Evolutionary conservation across 2,113 vertebrate genomes (phyloP), one percentile per base, ranked within the genome.

Genomic region (Anarrhichthys ocellatus): DNA sequence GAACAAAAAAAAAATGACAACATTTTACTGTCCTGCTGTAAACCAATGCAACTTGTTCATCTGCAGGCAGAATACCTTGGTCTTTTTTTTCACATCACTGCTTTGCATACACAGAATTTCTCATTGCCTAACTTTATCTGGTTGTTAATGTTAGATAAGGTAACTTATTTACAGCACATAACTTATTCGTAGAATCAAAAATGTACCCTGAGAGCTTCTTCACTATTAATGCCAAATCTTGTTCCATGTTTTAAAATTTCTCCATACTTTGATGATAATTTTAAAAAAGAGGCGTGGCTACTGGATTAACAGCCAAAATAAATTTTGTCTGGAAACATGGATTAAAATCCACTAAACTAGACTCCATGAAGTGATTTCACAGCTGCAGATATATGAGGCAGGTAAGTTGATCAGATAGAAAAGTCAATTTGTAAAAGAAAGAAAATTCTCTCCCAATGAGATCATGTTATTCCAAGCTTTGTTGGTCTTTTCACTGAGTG

Each of bases 391-490:
- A 59, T 68, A 73, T 48, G 64, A 56, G 6, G 24, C 14, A 58
- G 71, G 90, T 87, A 67, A 52, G 17, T 44, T 78, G 59, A 79
- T 87, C 54, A 65, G 84, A 90, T 74, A 81, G 44, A 85, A 59
- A 73, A 70, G 64, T 46, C 71, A 84, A 88, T 2, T 91, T 86
- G 82, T 6, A 68, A 48, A 22, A 61, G 13, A 42, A 81, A 70
- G 72, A 18, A 48, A 76, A 83, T 68, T 82, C 77, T 59, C 86
- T 36, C 32, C 34, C 46, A 10, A 67, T 91, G 83, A 92, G 82
- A 80, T 87, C 81, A 86, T 85, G 89, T 88, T 87, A 77, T 88
- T 90, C 56, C 62, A 81, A 81, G 80, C 86, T 87, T 59, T 85
- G 82, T 88, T 90, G 81, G 62, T 62, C 73, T 80, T 65, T 64